phyloP scores from a whole-genome alignment of 2,888 invertebrate species.

The Aelia acuminata region DNA sequence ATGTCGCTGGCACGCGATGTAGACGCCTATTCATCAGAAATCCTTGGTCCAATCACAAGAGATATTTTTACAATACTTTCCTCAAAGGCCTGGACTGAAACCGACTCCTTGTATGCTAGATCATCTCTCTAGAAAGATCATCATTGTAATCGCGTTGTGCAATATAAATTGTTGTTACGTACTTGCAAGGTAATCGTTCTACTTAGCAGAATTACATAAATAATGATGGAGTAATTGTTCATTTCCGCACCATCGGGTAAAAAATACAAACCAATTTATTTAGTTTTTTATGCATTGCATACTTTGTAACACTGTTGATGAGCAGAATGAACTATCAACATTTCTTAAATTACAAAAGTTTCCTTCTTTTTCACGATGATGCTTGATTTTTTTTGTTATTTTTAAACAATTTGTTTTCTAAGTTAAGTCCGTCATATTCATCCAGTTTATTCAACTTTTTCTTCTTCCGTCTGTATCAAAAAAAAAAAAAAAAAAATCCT shows the following conservation, averaged over 20 bases:
- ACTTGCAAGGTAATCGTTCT: neutral
- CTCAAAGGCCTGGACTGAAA: neutral
- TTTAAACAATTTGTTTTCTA: too few relatives aligned
- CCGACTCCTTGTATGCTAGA: neutral
- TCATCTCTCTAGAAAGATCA: neutral
- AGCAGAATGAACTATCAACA: neutral
- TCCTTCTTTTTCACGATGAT: too few relatives aligned
- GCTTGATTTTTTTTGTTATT: too few relatives aligned
- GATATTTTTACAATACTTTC: neutral
- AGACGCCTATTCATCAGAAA: neutral
- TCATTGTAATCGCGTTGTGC: neutral
- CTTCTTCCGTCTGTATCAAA: too few relatives aligned
- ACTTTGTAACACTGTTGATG: neutral
- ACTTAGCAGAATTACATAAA: neutral
- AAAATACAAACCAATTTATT: neutral
- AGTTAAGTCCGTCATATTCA: too few relatives aligned
- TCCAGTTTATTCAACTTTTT: too few relatives aligned
- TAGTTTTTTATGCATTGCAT: neutral
- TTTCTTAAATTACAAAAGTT: neutral
- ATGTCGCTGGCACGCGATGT: neutral
- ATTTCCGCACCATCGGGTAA: neutral
- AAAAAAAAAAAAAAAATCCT: too few relatives aligned
- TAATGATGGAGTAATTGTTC: neutral
- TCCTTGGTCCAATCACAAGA: neutral
- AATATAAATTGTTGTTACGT: neutral